phyloP scores from a whole-genome alignment of 2,888 invertebrate species.

The Orthosia gracilis region DNA sequence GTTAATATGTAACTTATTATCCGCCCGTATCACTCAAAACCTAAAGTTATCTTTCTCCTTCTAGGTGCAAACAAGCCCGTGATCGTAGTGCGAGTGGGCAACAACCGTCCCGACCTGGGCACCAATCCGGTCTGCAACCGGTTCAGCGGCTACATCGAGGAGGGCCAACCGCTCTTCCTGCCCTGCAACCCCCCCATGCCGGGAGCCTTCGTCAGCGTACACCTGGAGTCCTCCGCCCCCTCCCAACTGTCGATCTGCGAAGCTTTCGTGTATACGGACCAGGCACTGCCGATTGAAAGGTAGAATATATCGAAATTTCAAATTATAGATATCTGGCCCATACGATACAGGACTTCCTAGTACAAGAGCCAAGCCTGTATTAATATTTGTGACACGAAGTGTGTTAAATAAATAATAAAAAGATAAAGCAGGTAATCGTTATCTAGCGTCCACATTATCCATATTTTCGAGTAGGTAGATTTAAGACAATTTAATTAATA shows the following conservation, averaged over 20 bases:
- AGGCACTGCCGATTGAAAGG: constrained; percentile 97
- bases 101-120: constrained; percentile 97
- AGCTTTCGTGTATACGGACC: constrained; percentile 98
- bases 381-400: too few species aligned
- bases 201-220: constrained; percentile 98
- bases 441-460: too few species aligned
- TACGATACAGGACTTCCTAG: too few species aligned
- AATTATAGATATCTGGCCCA: too few species aligned
- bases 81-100: constrained; percentile 97
- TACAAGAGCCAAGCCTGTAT: too few species aligned
- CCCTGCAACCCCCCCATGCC: constrained; percentile 99
- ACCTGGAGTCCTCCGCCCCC: constrained; percentile 94
- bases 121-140: constrained; percentile 98
- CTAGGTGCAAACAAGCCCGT: constrained; percentile 95
- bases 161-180: constrained; percentile 97
- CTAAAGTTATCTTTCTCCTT: not conserved
- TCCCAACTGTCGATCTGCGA: constrained; percentile 97
- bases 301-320: not conserved
- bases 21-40: too few species aligned
- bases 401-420: too few species aligned
- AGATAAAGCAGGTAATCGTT: too few species aligned
- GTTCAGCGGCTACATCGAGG: constrained; percentile 96
- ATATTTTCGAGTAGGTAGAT: too few species aligned
- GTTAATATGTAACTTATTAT: too few species aligned
- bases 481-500: not conserved